phyloP scores from a whole-genome alignment of 2,113 vertebrate genomes.

The Siniperca chuatsi region DNA sequence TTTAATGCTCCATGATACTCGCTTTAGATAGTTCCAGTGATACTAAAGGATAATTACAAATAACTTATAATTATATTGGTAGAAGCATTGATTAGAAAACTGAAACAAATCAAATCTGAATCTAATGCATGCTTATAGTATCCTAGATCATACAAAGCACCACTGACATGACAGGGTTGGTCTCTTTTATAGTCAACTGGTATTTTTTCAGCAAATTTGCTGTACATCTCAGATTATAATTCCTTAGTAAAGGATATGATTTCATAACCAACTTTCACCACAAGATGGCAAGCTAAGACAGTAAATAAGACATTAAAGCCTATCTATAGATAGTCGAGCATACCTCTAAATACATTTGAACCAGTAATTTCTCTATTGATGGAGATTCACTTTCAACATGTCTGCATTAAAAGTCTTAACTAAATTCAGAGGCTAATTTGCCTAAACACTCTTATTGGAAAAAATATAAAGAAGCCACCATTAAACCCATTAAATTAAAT shows the following conservation, averaged over 20 bases:
- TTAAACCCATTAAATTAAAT: not conserved
- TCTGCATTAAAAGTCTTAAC: not conserved
- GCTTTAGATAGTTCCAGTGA: slow-evolving; percentile 71
- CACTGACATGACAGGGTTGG: not conserved
- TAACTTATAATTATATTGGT: slow-evolving; percentile 7
- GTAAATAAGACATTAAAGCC: slow-evolving; percentile 1
- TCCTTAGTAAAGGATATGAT: not conserved
- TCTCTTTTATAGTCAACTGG: not conserved
- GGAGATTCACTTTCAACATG: not conserved
- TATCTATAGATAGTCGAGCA: not conserved
- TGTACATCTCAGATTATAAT: not conserved
- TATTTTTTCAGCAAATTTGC: slow-evolving; percentile 14
- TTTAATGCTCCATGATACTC: slow-evolving; percentile 84
- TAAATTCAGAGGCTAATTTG: not conserved
- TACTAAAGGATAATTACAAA: slow-evolving; percentile 38
- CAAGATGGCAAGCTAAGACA: slow-evolving; percentile 77
- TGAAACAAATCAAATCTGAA: slow-evolving; percentile 16
- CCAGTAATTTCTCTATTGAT: not conserved
- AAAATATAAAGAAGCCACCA: not conserved
- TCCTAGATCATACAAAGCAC: not conserved
- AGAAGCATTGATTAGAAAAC: slow-evolving; percentile 23
- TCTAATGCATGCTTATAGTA: slow-evolving; percentile 28
- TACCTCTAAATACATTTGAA: not conserved
- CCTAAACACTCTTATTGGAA: not conserved
- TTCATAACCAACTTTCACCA: slow-evolving; percentile 58